A percentile compares a stretch with the other conserved stretches of the same genome.
Evolutionary conservation across 2,797 vertebrate genomes (phyloP).

Genomic region (Philypnodon macrostomus): DNA sequence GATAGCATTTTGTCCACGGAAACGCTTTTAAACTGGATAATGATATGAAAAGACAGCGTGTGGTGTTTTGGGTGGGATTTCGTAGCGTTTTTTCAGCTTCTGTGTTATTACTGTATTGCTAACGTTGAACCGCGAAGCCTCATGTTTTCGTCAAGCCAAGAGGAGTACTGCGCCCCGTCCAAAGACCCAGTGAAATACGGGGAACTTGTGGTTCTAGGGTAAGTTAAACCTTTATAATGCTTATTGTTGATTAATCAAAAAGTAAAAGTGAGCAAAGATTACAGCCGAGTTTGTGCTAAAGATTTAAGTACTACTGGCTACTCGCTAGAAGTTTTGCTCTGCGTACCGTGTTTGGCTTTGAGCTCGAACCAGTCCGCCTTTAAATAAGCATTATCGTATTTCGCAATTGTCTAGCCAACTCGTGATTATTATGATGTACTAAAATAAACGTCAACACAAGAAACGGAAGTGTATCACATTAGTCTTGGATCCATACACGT

Average conservation of each 20-base stretch:
- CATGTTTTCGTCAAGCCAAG: constrained; percentile 92
- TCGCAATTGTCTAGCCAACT: background rate
- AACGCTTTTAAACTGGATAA: constrained; percentile 2
- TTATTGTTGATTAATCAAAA: background rate
- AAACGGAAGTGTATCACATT: constrained; percentile 68
- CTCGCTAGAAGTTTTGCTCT: constrained; percentile 10
- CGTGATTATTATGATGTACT: background rate
- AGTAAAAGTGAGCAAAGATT: background rate
- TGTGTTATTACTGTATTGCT: constrained; percentile 51
- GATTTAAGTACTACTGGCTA: constrained; percentile 47
- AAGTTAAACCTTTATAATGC: constrained; percentile 56
- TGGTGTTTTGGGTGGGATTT: constrained; percentile 54
- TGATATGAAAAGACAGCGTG: constrained; percentile 53
- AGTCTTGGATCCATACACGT: constrained; percentile 67
- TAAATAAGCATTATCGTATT: background rate
- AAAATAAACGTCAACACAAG: constrained; percentile 14
- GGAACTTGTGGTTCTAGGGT: constrained; percentile 95
- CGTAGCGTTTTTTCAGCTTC: constrained; percentile 40
- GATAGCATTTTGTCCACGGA: constrained; percentile 1
- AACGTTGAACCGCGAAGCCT: constrained; percentile 60
- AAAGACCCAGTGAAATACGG: constrained; percentile 96
- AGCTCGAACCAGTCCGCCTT: background rate
- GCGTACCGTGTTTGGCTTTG: constrained; percentile 14
- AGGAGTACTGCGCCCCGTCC: constrained; percentile 89
- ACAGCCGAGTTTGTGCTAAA: constrained; percentile 15